These are phyloP conservation scores for Colistium nudipinnis DNA, from an alignment of 2,113 vertebrate species.

Conservation along the genomic window DNA sequence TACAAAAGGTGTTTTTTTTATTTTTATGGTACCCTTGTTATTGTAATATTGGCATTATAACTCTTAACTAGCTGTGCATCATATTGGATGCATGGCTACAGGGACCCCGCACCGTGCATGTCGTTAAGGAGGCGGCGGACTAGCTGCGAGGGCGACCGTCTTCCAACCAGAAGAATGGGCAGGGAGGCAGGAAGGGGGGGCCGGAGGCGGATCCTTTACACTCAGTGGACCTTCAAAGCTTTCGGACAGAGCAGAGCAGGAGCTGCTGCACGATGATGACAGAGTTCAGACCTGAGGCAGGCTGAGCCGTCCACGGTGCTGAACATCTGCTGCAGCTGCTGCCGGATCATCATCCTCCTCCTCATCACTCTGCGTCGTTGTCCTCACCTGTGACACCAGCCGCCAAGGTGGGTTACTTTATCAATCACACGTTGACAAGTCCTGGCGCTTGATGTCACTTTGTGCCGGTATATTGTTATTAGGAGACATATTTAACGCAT, in stretches of 20 bases:
- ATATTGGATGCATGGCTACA: not conserved
- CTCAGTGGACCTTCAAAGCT: slow-evolving; percentile 55
- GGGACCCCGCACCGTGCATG: not conserved
- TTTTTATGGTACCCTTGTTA: no score
- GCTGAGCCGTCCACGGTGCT: slow-evolving; percentile 56
- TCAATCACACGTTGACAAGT: no score
- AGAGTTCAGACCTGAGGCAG: slow-evolving; percentile 38
- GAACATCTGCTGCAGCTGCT: slow-evolving; percentile 39
- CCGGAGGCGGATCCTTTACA: slow-evolving; percentile 31
- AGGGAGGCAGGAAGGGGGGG: not conserved
- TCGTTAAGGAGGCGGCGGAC: no score
- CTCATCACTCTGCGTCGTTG: not conserved
- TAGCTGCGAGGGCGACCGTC: no score
- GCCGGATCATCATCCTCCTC: slow-evolving; percentile 9
- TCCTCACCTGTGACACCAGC: slow-evolving; percentile 23
- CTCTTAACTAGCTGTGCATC: not conserved
- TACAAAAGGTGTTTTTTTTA: not conserved
- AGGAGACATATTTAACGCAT: not conserved
- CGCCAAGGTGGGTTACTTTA: no score
- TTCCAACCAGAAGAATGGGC: no score
- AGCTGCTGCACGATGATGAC: slow-evolving; percentile 21
- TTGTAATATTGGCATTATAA: no score
- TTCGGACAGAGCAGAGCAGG: slow-evolving; percentile 28
- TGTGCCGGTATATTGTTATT: no score
- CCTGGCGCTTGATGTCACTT: not conserved